Base-by-base conservation (phyloP, 2,797 vertebrate species). In the Halcyon leucocephala region DNA sequence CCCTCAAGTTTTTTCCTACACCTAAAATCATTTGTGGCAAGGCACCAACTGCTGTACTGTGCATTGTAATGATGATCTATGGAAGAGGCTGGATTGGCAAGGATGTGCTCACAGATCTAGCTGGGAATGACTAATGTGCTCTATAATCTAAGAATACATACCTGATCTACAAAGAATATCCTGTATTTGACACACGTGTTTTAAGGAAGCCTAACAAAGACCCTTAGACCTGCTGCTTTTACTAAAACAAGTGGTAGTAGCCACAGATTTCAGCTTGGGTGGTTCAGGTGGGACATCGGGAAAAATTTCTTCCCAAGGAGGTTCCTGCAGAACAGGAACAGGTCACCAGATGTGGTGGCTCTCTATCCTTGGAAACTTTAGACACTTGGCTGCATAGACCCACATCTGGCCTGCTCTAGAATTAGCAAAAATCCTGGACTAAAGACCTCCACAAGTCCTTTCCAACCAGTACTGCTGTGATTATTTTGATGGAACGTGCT, bases 61-160 rank as follows among this genome's bases (percentile, higher is more conserved):
- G 31, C 28, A 2, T 42, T 49, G 21, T 16, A 41, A 9, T 2
- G 3, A 4, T 11, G 48, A 5, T 28, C 28, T 57, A 2, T 5
- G 73, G 60, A 37, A 87, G 33, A 31, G 49, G 33, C 14, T 61
- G 42, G 22, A n/a, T 22, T 77, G 58, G 35, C 62, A 80, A 41
- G 21, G n/a, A 28, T 28, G 12, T 21, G 10, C 25, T 48, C 37
- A 39, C 10, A 66, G 48, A 28, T 55, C 49, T 55, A 79, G 14
- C 62, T 77, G 46, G 16, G 16, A 65, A 41, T 69, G 10, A 42
- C 18, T 69, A 31, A 64, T 1, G 0, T n/a, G 25, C 12, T 81
- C 9, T 55, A 25, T 67, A 79, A 76, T 44, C 6, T 29, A 73
- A 69, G 2, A 62, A 54, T 80, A 77, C 2, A 3, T 19, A 48